Percentiles rank a stretch among this genome's conserved stretches.
These are phyloP conservation scores for Hypolimnas misippus DNA, from an alignment of 2,888 invertebrate genomes.

Conservation along the genomic window DNA sequence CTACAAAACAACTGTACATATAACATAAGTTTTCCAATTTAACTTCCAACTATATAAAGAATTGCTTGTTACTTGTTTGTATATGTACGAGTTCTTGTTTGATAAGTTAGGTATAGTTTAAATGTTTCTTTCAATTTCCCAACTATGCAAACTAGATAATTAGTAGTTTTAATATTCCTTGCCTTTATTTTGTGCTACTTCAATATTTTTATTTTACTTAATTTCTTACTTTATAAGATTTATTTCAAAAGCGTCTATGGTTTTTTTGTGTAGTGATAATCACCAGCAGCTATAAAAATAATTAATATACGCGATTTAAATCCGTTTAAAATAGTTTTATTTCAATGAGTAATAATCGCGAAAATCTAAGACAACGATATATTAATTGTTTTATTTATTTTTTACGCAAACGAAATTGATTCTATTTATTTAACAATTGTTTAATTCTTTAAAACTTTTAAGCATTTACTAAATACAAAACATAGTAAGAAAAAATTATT, in stretches of 20 bases:
- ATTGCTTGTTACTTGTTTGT: constrained; percentile 24
- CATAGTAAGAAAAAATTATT: not conserved
- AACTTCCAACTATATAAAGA: constrained; percentile 35
- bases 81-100: constrained; percentile 5
- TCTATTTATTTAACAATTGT: no score
- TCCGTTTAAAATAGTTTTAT: no score
- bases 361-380: no score
- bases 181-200: not conserved
- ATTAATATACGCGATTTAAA: no score
- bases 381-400: not conserved
- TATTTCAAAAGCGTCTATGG: no score
- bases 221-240: no score
- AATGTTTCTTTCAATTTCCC: not conserved
- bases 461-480: no score
- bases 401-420: not conserved
- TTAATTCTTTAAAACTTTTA: no score
- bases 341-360: no score
- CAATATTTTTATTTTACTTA: no score
- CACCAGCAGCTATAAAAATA: no score
- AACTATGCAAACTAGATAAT: not conserved
- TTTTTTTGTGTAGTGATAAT: no score
- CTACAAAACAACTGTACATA: constrained; percentile 27
- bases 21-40: constrained; percentile 38
- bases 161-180: not conserved
- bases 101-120: constrained; percentile 1